Percentiles rank a stretch among this genome's conserved stretches.
These are phyloP conservation scores for Ciconia nigra DNA, from an alignment of 2,797 vertebrate genomes.

Conservation along the genomic window DNA sequence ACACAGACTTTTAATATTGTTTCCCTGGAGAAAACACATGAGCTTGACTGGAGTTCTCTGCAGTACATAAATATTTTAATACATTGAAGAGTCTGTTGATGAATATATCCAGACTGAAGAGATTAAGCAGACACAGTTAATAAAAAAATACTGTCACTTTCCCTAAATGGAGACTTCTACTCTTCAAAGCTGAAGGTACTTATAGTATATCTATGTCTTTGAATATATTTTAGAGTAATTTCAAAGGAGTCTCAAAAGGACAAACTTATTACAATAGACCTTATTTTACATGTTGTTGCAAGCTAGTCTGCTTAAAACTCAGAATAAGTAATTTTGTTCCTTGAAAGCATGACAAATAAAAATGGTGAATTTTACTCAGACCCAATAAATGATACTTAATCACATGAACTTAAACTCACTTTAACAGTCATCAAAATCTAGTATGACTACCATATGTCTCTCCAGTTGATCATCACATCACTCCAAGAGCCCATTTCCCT, in stretches of 20 bases:
- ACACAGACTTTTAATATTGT: background rate
- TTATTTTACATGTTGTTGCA: background rate
- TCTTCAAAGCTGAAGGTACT: background rate
- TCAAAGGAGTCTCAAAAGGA: background rate
- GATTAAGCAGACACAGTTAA: background rate
- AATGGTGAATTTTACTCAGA: background rate
- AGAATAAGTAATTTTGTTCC: background rate
- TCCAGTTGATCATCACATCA: background rate
- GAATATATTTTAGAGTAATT: background rate
- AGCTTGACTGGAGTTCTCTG: background rate
- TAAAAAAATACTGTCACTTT: background rate
- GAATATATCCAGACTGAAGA: background rate
- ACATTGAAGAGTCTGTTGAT: background rate
- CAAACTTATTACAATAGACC: background rate
- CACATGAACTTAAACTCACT: background rate
- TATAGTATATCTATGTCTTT: background rate
- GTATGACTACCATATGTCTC: background rate
- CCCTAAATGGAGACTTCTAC: background rate
- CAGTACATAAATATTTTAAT: slow-evolving; percentile 3
- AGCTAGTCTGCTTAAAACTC: background rate
- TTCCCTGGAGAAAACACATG: background rate
- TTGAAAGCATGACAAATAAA: background rate
- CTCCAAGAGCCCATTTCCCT: background rate
- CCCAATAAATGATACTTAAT: background rate
- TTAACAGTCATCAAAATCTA: background rate